Conservation (phyloP, 2,113 vertebrate genomes). For the Tamias sibiricus region DNA sequence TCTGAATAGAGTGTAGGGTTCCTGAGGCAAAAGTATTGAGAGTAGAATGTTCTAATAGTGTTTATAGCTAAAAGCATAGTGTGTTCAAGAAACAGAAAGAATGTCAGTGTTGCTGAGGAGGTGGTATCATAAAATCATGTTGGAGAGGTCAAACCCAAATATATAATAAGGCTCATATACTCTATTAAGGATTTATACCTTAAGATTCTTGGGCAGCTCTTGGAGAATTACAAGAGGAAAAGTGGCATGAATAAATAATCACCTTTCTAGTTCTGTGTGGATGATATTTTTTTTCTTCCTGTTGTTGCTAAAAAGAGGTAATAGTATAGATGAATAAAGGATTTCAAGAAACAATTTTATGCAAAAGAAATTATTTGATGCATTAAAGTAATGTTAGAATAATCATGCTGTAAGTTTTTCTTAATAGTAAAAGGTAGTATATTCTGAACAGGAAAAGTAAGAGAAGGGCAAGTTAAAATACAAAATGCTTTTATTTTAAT, state of each 20-base stretch:
- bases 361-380: background rate
- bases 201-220: background rate
- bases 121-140: background rate
- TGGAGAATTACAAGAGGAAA: background rate
- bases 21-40: background rate
- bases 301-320: background rate
- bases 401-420: background rate
- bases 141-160: background rate
- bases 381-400: background rate
- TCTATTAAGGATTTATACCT: background rate
- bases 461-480: background rate
- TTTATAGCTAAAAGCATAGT: background rate
- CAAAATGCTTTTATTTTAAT: constrained; percentile 5
- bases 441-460: background rate
- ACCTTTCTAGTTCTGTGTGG: background rate
- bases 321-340: background rate
- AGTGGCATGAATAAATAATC: background rate
- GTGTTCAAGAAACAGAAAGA: background rate
- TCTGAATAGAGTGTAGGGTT: background rate
- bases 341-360: background rate
- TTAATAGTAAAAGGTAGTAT: background rate
- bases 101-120: background rate
- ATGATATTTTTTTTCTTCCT: background rate
- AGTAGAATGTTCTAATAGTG: background rate
- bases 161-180: background rate